phyloP scores from a whole-genome alignment of 2,113 vertebrate species.

The Cathartes aura region DNA sequence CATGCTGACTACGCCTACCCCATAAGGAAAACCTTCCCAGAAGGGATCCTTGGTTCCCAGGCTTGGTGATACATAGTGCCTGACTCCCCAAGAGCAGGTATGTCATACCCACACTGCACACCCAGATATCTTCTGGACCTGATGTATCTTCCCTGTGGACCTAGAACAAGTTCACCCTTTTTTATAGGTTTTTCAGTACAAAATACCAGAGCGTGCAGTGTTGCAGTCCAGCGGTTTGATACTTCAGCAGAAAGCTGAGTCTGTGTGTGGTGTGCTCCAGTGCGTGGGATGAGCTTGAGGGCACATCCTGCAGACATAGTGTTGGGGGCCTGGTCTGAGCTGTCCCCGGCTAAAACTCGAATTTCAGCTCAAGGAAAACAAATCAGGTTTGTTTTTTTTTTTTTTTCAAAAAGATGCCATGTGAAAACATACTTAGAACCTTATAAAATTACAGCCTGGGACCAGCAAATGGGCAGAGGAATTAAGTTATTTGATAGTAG shows the following conservation, averaged over 20 bases:
- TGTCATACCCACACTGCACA: neutral
- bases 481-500: neutral
- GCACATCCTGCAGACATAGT: neutral
- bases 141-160: neutral
- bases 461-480: neutral
- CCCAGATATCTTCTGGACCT: neutral
- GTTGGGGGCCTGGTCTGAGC: neutral
- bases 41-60: neutral
- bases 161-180: neutral
- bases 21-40: neutral
- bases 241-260: neutral
- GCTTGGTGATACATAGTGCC: neutral
- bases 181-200: neutral
- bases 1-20: neutral
- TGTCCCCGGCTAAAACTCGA: neutral
- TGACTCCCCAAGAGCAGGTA: neutral
- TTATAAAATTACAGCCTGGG: neutral
- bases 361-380: neutral
- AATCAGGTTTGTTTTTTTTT: neutral
- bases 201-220: neutral
- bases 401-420: rapidly evolving
- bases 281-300: rapidly evolving
- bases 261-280: neutral
- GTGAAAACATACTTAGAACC: neutral
- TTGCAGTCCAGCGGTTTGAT: neutral